Evolutionary conservation across 2,113 vertebrate genomes (phyloP).

Genomic region (Urocitellus parryii): DNA sequence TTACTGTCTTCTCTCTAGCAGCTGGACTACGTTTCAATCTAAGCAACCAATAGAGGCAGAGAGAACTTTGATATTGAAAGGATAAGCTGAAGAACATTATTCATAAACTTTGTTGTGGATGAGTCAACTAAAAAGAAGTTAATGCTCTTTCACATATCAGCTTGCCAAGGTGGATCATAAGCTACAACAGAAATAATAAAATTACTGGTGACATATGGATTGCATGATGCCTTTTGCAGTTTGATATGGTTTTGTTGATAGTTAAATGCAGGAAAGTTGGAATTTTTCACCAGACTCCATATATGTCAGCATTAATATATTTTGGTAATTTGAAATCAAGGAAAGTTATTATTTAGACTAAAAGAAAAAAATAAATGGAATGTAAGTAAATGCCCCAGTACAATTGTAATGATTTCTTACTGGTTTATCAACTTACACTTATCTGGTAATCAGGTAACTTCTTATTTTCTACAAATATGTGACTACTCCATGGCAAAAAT

Average conservation of each 20-base stretch:
- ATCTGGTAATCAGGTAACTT: not conserved
- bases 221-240: not conserved
- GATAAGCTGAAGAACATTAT: not conserved
- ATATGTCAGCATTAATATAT: not conserved
- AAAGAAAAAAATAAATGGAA: not conserved
- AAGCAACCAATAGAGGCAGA: not conserved
- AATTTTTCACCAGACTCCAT: not conserved
- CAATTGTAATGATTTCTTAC: not conserved
- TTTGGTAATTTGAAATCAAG: conserved; percentile 37
- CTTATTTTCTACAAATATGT: not conserved
- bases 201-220: not conserved
- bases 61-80: not conserved
- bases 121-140: not conserved
- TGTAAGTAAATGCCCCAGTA: conserved; percentile 15
- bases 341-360: not conserved
- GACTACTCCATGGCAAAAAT: not conserved
- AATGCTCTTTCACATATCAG: not conserved
- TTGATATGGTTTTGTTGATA: not conserved
- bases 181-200: not conserved
- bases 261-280: not conserved
- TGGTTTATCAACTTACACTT: not conserved
- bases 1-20: not conserved
- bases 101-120: not conserved
- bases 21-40: not conserved
- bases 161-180: not conserved